Percentiles rank a stretch among this genome's conserved stretches.
Evolutionary conservation across 2,888 invertebrate genomes (phyloP).

Genomic region (Clusia tigrina): DNA sequence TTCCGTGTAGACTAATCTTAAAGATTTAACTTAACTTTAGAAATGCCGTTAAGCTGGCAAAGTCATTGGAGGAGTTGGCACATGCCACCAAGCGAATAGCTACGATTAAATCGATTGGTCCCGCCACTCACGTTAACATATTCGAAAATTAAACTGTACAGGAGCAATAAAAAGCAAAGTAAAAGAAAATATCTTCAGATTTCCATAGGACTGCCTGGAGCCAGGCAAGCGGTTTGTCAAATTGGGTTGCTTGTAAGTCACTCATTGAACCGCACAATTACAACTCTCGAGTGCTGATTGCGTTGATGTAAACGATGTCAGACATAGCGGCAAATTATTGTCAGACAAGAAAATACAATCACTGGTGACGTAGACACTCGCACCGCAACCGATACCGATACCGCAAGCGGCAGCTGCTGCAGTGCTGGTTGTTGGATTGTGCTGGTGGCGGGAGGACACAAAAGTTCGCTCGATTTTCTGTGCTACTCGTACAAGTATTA

Average conservation of each 20-base stretch:
- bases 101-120: too few relatives aligned
- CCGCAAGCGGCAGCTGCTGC: neutral
- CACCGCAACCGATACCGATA: neutral
- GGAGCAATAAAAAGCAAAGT: too few relatives aligned
- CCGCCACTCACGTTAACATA: too few relatives aligned
- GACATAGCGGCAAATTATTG: neutral
- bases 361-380: neutral
- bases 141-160: too few relatives aligned
- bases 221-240: constrained; percentile 5
- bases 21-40: too few relatives aligned
- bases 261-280: constrained; percentile 6
- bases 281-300: neutral
- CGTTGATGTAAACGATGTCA: neutral
- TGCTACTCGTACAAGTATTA: neutral
- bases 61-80: too few relatives aligned
- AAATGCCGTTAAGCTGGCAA: too few relatives aligned
- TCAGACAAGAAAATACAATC: constrained; percentile 4
- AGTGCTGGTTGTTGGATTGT: neutral
- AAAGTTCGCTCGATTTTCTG: too few relatives aligned
- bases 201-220: too few relatives aligned
- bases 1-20: too few relatives aligned
- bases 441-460: neutral
- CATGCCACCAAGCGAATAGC: too few relatives aligned
- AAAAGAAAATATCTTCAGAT: too few relatives aligned
- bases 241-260: neutral